Evolutionary conservation across 2,888 invertebrate genomes (phyloP), one percentile per base, ranked within the genome.

Genomic region (Chrysotoxum bicinctum): DNA sequence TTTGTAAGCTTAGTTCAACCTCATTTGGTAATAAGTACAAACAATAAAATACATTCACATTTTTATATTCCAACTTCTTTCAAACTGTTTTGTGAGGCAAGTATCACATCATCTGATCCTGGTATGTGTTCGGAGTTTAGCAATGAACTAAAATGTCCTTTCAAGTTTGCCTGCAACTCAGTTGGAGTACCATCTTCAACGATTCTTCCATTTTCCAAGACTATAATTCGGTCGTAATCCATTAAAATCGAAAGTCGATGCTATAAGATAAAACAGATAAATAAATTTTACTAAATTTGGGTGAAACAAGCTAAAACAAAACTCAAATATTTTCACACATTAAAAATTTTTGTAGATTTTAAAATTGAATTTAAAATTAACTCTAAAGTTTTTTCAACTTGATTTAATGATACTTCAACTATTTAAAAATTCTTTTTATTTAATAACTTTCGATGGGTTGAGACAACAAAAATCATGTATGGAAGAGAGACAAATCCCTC

Each of bases 221-320:
- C 95, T 85, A 96, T 92, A 73, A 95, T 94, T 87, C 95, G 93
- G 90, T 95, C 95, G 91, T 95, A 96, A 77, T 94, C 93, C 83
- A 95, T 92, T 78, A 96, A 93, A 2, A 95, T 95, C n/a, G 94
- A 93, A 75, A 96, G 92, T 19, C 96, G 95, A 90, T 96, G 96
- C 96, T 96, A 91, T 62, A 64, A 74, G 62, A 48, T 40, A 60
- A 69, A 23, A 14, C 0, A 23, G 10, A 1, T 21, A 21, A 45
- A n/a, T 40, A 40, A 14, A 26, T 3, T 43, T 43, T 43, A 43
- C 0, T 19, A 19, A 45, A 14, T 14, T 37, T 37, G 2, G 0
- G 1, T 14, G n/a, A 0, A 3, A 9, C 9, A 10, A 35, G 12
- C 1, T 10, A 12, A 3, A 12, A 10, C 12, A 10, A 10, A 32